Evolutionary conservation across 2,888 invertebrate genomes (phyloP).

Genomic region (Bibio marci): DNA sequence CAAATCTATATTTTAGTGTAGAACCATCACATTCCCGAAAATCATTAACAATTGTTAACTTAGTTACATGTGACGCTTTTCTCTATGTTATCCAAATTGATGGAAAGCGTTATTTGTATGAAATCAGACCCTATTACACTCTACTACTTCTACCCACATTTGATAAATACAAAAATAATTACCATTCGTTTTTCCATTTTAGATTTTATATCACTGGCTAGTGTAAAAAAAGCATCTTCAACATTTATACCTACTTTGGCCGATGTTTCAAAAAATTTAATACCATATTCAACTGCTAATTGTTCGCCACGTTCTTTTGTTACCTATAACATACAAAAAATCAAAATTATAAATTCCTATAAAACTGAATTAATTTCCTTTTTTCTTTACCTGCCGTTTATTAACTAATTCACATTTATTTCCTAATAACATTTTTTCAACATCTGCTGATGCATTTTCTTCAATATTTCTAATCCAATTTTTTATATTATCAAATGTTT

Average conservation of each 20-base stretch:
- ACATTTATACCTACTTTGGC: conserved; percentile 97
- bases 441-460: conserved; percentile 96
- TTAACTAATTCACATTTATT: conserved; percentile 98
- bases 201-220: conserved; percentile 93
- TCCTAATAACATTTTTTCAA: conserved; percentile 96
- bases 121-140: too few relatives aligned
- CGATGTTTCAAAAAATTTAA: conserved; percentile 98
- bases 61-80: too few relatives aligned
- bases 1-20: too few relatives aligned
- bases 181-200: conserved; percentile 99
- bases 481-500: conserved; percentile 97
- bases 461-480: conserved; percentile 99
- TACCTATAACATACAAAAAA: conserved; percentile 34
- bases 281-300: conserved; percentile 93
- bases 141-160: too few relatives aligned
- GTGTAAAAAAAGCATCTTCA: conserved; percentile 92
- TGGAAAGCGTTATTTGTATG: too few relatives aligned
- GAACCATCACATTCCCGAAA: too few relatives aligned
- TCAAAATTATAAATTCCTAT: neutral
- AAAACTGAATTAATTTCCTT: too few relatives aligned
- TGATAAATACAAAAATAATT: too few relatives aligned
- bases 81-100: too few relatives aligned
- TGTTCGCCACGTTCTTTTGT: conserved; percentile 93
- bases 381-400: conserved; percentile 57
- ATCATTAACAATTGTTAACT: too few relatives aligned